A percentile compares a stretch with the other conserved stretches of the same genome.
Evolutionary conservation across 2,888 invertebrate genomes (phyloP).

Genomic region (Pimpla rufipes): DNA sequence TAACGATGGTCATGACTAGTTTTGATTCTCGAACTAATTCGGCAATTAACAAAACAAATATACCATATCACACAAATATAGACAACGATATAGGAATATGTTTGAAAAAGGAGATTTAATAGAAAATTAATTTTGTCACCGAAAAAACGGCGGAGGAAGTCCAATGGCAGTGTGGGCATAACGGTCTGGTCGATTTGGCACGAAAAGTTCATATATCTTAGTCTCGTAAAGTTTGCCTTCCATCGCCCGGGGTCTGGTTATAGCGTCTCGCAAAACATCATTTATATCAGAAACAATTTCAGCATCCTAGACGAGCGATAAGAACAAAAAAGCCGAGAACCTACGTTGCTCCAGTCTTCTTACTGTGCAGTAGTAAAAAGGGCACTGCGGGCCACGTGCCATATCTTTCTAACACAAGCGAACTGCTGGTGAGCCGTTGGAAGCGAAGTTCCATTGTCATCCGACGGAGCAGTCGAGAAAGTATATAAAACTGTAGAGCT

Average conservation of each 20-base stretch:
- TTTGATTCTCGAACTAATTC: background rate
- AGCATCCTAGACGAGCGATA: constrained; percentile 7
- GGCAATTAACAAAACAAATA: background rate
- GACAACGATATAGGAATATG: too few species aligned
- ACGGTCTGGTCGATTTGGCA: background rate
- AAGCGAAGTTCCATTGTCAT: constrained; percentile 49
- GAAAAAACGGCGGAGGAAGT: background rate
- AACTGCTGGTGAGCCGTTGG: constrained; percentile 5
- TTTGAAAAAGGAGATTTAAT: background rate
- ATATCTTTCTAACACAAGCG: constrained; percentile 34
- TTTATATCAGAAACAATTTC: constrained; percentile 28
- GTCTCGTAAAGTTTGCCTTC: constrained; percentile 30
- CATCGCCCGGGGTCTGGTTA: background rate
- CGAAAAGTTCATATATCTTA: background rate
- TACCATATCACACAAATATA: background rate
- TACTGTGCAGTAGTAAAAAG: constrained; percentile 6
- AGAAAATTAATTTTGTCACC: background rate
- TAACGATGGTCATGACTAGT: background rate
- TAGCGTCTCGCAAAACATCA: constrained; percentile 17
- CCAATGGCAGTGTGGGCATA: background rate
- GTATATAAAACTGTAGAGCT: constrained; percentile 41
- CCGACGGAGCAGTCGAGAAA: constrained; percentile 39
- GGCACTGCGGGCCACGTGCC: constrained; percentile 30
- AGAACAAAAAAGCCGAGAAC: constrained; percentile 9
- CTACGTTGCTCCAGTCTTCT: constrained; percentile 17